Percentiles rank a stretch among this genome's conserved stretches.
phyloP scores from a whole-genome alignment of 2,113 vertebrate species.

The Bubo scandiacus region DNA sequence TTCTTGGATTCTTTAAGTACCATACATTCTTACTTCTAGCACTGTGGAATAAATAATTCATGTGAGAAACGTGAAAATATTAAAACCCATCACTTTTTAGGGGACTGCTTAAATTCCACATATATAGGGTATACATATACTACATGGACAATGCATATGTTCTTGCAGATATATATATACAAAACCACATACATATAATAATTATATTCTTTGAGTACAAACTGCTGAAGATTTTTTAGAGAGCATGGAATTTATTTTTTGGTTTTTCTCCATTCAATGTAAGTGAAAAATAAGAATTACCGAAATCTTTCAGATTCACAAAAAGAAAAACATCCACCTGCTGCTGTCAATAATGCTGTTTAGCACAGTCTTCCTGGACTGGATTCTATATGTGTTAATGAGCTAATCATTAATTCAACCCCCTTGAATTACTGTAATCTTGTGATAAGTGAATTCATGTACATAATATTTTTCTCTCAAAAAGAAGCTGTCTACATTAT shows the following conservation, averaged over 20 bases:
- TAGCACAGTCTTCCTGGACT: neutral
- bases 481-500: neutral
- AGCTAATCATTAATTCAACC: neutral
- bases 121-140: neutral
- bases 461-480: neutral
- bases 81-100: neutral
- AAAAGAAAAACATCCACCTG: neutral
- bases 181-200: neutral
- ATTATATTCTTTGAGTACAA: neutral
- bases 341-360: neutral
- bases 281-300: neutral
- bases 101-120: neutral
- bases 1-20: neutral
- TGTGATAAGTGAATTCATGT: neutral
- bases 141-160: accelerated
- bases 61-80: neutral
- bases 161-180: neutral
- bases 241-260: neutral
- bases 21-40: neutral
- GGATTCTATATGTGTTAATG: neutral
- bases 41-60: neutral
- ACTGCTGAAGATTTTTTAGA: neutral
- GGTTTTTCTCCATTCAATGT: neutral
- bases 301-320: neutral
- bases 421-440: neutral